Evolutionary conservation across 2,888 invertebrate species (phyloP), one percentile per base, ranked within the genome.

Genomic region (Ormyrus nitidulus): DNA sequence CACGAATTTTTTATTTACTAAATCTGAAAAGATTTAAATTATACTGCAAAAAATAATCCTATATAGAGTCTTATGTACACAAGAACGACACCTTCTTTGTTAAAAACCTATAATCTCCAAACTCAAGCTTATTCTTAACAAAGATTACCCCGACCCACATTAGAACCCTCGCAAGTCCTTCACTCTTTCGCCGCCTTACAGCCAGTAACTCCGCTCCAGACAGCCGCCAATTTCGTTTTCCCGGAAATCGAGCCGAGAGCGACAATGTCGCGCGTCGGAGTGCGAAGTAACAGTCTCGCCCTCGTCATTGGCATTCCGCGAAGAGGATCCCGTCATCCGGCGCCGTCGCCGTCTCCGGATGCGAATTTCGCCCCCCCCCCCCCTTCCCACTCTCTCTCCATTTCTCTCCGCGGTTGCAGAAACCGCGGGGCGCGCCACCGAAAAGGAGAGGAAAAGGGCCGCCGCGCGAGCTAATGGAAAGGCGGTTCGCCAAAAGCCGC

Each of bases 301-400:
- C 19, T 34, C 74, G 62, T 46, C 74, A 75, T 75, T 66, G 74
- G 74, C 66, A 75, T 75, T 75, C 74, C 59, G 59, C 13, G 74
- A 44, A 34, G 65, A 58, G 10, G 9, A n/a, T 48, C 46, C 49
- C 65, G 49, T 49, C 65, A 65, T 65, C 65, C 65, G 65, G 65
- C 49, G 49, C 49, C 65, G 49, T 11, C 5, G 56, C 64, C 19
- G 61, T 51, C 46, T 59, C 10, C 48, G 59, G 59, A 58, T 19
- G 58, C 65, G 48, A 58, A 58, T 68, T 68, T 13, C 51, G 44
- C 53, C 11, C 9, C 9, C 13, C 7, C n/a, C 49, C 11, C 7
- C 48, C 7, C 64, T 7, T 11, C 19, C 2, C 5, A 1, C 59
- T 3, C 34, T 59, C 59, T 51, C 59, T 49, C 53, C 51, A 51